phyloP scores from a whole-genome alignment of 2,888 invertebrate species.

The Molorchus minor region DNA sequence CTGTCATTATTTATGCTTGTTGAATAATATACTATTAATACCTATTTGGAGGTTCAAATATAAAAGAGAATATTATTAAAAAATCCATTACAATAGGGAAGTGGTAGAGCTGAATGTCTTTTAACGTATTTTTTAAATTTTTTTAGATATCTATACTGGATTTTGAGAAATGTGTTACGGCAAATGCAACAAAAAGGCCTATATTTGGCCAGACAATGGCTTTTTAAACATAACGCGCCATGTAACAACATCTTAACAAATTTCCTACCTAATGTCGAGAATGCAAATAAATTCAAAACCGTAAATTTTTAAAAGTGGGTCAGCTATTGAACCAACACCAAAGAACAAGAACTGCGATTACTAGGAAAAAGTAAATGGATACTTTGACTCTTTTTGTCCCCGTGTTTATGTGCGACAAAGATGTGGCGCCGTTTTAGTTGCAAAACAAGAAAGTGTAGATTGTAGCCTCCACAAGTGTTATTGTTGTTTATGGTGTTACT shows the following conservation, averaged over 20 bases:
- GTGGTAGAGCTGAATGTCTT: no score
- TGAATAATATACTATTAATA: no score
- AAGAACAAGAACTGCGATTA: slow-evolving; percentile 2
- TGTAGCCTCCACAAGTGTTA: not conserved
- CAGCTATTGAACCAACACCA: not conserved
- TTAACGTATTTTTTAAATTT: no score
- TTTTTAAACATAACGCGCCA: not conserved
- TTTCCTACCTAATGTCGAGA: not conserved
- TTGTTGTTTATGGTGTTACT: slow-evolving; percentile 3
- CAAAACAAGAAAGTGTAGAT: slow-evolving; percentile 9
- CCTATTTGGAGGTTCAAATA: no score
- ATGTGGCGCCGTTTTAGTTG: slow-evolving; percentile 9
- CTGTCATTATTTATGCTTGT: no score
- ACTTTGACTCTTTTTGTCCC: slow-evolving; percentile 14
- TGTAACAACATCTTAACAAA: not conserved
- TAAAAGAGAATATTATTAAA: no score
- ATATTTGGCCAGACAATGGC: no score
- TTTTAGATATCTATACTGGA: no score
- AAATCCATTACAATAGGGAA: no score
- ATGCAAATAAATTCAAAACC: not conserved
- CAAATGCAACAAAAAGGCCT: no score
- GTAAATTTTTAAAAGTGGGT: slow-evolving; percentile 7
- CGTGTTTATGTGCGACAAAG: slow-evolving; percentile 10
- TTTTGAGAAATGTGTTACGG: no score
- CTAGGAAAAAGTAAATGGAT: slow-evolving; percentile 14